Evolutionary conservation across 2,113 vertebrate species (phyloP).

Genomic region (Carassius gibelio): DNA sequence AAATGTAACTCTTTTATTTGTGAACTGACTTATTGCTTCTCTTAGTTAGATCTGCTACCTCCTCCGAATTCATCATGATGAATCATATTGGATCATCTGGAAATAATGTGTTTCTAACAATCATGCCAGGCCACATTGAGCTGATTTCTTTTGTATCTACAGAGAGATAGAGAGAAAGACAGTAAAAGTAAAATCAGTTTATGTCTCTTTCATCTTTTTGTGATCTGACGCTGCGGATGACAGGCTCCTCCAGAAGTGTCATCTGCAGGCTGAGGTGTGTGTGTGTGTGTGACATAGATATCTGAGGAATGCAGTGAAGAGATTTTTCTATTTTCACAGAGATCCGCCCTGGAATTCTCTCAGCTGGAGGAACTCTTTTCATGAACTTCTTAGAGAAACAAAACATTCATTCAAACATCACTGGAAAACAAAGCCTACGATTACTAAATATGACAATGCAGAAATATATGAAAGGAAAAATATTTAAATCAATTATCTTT

Average conservation of each 20-base stretch:
- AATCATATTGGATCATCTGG: slow-evolving; percentile 2
- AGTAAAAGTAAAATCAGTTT: slow-evolving; percentile 19
- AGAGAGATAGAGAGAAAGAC: not conserved
- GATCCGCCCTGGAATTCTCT: slow-evolving; percentile 7
- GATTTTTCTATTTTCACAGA: slow-evolving; percentile 5
- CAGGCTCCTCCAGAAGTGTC: slow-evolving; percentile 18
- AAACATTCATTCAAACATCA: slow-evolving; percentile 16
- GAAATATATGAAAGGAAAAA: not conserved
- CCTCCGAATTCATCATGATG: not conserved
- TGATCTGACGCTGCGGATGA: slow-evolving; percentile 8
- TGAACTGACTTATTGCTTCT: not conserved
- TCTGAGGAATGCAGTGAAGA: slow-evolving; percentile 24
- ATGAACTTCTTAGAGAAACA: slow-evolving; percentile 27
- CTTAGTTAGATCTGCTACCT: not conserved
- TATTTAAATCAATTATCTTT: not conserved
- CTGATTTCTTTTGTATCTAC: slow-evolving; percentile 9
- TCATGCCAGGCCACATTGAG: not conserved
- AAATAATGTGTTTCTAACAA: not conserved
- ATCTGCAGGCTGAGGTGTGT: not conserved
- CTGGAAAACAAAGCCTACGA: not conserved
- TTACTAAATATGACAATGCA: not conserved
- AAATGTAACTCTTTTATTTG: not conserved
- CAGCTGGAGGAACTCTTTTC: slow-evolving; percentile 26
- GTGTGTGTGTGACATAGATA: slow-evolving; percentile 6
- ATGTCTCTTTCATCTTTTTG: not conserved